Percentiles rank a stretch among this genome's conserved stretches.
Conservation (phyloP, 2,888 invertebrate genomes). For the Eupeodes luniger region DNA sequence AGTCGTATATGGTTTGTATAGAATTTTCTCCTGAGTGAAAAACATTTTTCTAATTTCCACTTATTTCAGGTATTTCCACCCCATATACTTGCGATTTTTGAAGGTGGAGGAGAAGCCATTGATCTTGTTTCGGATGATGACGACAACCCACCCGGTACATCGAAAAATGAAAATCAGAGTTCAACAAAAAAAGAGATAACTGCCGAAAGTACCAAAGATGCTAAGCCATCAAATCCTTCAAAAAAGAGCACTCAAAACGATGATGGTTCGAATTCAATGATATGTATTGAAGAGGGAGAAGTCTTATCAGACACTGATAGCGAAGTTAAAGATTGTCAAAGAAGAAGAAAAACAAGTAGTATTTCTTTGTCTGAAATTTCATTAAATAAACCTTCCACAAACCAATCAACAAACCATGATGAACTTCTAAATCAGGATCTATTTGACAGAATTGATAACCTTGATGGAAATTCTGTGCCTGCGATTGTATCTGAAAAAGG, state of each 20-base stretch:
- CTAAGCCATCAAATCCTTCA: not conserved
- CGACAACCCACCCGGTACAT: not conserved
- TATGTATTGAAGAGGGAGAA: conserved; percentile 45
- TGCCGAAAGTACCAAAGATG: not conserved
- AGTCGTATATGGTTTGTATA: conserved; percentile 28
- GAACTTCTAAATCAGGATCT: conserved; percentile 41
- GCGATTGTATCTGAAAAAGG: not conserved
- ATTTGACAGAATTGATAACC: conserved; percentile 50
- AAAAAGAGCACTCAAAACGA: not conserved
- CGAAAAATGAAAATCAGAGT: not conserved
- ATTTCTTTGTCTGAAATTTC: conserved; percentile 20
- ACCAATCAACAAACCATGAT: conserved; percentile 10
- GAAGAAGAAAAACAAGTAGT: not conserved
- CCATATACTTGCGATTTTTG: conserved; percentile 33
- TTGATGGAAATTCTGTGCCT: not conserved
- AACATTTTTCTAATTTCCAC: not conserved
- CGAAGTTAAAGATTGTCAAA: not conserved
- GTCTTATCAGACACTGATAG: conserved; percentile 42
- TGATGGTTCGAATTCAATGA: not conserved
- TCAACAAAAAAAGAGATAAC: not conserved
- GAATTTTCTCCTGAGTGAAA: not conserved
- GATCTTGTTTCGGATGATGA: conserved; percentile 64
- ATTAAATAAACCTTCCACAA: not conserved
- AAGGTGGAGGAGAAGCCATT: conserved; percentile 31
- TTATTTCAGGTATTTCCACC: conserved; percentile 48